Conservation (phyloP, 53 echinoderm and acorn worm species). For the Glandiceps talaboti region DNA sequence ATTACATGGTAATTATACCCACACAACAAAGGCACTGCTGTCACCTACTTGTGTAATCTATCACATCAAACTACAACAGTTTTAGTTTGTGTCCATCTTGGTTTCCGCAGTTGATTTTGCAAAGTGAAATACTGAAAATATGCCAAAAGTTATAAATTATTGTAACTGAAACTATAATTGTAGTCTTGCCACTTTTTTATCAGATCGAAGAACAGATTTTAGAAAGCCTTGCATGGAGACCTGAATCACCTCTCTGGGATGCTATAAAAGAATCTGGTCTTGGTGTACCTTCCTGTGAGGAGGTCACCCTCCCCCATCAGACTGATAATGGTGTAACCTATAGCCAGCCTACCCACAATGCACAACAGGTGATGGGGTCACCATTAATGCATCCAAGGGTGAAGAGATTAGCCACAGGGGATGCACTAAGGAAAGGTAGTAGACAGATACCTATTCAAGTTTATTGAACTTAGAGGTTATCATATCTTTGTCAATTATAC, state of each 20-base stretch:
- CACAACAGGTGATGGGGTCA: constrained; percentile 28
- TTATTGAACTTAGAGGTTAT: too few species aligned
- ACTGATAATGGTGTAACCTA: constrained; percentile 10
- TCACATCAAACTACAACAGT: too few species aligned
- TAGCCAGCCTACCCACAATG: background rate
- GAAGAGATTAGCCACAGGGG: constrained; percentile 32
- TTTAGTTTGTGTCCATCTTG: too few species aligned
- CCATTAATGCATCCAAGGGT: constrained; percentile 69
- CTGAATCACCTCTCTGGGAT: constrained; percentile 78
- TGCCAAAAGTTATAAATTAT: too few species aligned
- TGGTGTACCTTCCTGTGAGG: constrained; percentile 61
- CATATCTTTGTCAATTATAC: too few species aligned
- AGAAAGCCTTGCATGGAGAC: constrained; percentile 70
- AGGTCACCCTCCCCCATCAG: constrained; percentile 52
- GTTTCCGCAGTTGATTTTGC: too few species aligned
- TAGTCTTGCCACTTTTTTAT: background rate
- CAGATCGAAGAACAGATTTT: constrained; percentile 85
- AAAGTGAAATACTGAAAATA: too few species aligned
- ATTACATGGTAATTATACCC: too few species aligned
- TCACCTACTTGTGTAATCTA: too few species aligned
- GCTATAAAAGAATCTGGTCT: constrained; percentile 37
- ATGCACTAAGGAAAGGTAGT: constrained; percentile 37
- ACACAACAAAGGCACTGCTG: too few species aligned
- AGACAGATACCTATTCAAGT: too few species aligned
- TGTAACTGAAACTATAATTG: too few species aligned